These are phyloP conservation scores for Dicranocentrus wangi DNA, from an alignment of 2,888 invertebrate species.

Conservation along the genomic window DNA sequence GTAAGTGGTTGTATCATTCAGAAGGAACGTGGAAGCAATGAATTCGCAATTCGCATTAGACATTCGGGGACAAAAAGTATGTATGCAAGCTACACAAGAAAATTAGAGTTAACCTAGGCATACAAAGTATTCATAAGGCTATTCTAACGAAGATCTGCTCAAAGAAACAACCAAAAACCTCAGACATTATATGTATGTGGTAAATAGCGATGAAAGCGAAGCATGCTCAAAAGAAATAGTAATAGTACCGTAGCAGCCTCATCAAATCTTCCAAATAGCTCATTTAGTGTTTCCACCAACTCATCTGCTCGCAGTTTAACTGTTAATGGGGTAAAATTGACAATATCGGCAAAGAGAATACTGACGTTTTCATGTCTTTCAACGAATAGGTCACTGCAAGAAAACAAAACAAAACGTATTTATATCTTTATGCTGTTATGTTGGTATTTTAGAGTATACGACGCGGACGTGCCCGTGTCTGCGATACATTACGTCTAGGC, in stretches of 20 bases:
- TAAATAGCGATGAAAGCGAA: neutral
- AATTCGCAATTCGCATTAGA: too few species aligned
- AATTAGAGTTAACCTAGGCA: slow-evolving; percentile 25
- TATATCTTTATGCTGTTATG: too few species aligned
- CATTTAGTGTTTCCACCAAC: slow-evolving; percentile 90
- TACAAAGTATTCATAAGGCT: neutral
- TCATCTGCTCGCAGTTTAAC: slow-evolving; percentile 86
- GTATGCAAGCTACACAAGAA: neutral
- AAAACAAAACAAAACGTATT: slow-evolving; percentile 16
- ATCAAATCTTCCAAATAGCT: slow-evolving; percentile 92
- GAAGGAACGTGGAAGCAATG: too few species aligned
- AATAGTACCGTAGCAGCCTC: slow-evolving; percentile 86
- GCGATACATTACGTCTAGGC: too few species aligned
- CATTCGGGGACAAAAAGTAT: too few species aligned
- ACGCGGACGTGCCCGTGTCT: too few species aligned
- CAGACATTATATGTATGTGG: too few species aligned
- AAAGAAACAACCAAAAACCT: neutral
- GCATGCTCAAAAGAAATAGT: neutral
- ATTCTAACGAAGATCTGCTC: neutral
- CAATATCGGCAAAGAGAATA: slow-evolving; percentile 93
- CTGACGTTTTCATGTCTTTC: slow-evolving; percentile 91
- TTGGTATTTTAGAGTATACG: too few species aligned
- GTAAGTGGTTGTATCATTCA: too few species aligned
- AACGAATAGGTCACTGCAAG: slow-evolving; percentile 87
- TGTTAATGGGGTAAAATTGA: slow-evolving; percentile 92